Evolutionary conservation across 2,888 invertebrate species (phyloP).

Genomic region (Pristionchus exspectatus): DNA sequence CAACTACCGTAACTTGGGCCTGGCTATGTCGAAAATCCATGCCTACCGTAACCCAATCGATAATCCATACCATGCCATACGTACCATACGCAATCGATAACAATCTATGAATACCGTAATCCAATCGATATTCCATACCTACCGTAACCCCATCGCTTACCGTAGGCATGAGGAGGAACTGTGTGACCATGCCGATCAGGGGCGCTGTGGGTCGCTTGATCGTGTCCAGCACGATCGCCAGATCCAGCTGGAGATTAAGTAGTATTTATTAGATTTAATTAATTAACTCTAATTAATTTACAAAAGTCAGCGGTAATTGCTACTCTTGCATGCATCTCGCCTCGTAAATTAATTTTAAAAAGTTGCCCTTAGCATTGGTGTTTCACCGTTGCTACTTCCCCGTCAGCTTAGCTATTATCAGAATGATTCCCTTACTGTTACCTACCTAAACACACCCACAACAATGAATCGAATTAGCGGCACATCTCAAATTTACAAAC

Average conservation of each 20-base stretch:
- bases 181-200: conserved; percentile 81
- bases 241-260: conserved; percentile 67
- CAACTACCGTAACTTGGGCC: no score
- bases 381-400: neutral
- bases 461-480: no score
- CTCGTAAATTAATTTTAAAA: no score
- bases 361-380: neutral
- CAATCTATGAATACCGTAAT: neutral
- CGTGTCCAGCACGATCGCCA: conserved; percentile 76
- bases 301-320: no score
- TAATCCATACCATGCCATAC: no score
- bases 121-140: no score
- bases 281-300: neutral
- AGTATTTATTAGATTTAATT: neutral
- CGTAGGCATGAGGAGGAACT: conserved; percentile 82
- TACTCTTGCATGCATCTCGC: no score
- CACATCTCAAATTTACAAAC: no score
- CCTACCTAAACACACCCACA: neutral
- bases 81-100: no score
- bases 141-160: conserved; percentile 71
- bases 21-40: no score
- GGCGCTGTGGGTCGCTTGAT: conserved; percentile 81
- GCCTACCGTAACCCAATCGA: no score
- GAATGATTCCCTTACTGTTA: neutral
- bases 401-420: neutral